A percentile compares a stretch with the other conserved stretches of the same genome.
phyloP scores from a whole-genome alignment of 2,797 vertebrate genomes.

The Podarcis lilfordi region DNA sequence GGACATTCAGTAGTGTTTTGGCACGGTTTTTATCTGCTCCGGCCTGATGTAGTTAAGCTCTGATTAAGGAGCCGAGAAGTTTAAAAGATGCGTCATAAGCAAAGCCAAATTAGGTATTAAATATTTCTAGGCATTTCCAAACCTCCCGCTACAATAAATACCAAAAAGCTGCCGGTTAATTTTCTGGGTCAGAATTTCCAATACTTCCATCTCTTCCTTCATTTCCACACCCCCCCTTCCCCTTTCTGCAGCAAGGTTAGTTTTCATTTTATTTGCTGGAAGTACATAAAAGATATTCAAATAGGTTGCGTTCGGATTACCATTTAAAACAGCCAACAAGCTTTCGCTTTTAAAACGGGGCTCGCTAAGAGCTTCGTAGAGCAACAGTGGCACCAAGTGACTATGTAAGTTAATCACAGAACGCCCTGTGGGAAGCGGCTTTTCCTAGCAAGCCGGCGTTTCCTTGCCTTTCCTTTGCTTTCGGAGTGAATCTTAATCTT shows the following conservation, averaged over 20 bases:
- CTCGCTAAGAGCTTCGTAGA: slow-evolving; percentile 48
- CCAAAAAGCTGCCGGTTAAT: slow-evolving; percentile 62
- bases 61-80: slow-evolving; percentile 61
- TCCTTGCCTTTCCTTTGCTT: background rate
- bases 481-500: background rate
- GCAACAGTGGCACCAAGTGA: slow-evolving; percentile 77
- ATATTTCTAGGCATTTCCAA: slow-evolving; percentile 57
- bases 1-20: slow-evolving; percentile 43
- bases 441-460: background rate
- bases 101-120: slow-evolving; percentile 69
- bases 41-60: slow-evolving; percentile 65
- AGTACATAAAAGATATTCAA: slow-evolving; percentile 56
- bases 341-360: background rate
- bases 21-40: slow-evolving; percentile 48
- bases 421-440: rapidly evolving
- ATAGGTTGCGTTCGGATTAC: slow-evolving; percentile 54
- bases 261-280: slow-evolving; percentile 60
- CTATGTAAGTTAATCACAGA: slow-evolving; percentile 67
- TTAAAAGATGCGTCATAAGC: slow-evolving; percentile 55
- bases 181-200: slow-evolving; percentile 64
- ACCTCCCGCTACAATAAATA: slow-evolving; percentile 60
- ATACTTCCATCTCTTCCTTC: slow-evolving; percentile 44
- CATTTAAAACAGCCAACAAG: slow-evolving; percentile 20
- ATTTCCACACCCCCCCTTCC: background rate
- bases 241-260: slow-evolving; percentile 49